Percentiles rank a stretch among this genome's conserved stretches.
phyloP scores from a whole-genome alignment of 2,113 vertebrate species.

The Microtus pennsylvanicus region DNA sequence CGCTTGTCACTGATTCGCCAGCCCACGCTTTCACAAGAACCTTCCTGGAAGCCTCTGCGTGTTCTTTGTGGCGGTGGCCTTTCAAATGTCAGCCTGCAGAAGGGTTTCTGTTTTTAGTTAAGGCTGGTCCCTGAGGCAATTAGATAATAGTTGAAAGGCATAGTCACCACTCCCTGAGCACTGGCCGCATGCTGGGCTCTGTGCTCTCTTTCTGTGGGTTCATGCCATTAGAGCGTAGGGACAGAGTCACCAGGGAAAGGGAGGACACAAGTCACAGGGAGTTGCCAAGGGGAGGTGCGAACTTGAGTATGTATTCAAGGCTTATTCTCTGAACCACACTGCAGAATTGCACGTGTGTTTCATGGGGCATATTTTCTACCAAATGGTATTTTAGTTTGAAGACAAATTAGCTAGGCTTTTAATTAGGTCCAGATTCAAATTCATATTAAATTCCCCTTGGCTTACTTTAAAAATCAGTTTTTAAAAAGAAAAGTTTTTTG shows the following conservation, averaged over 20 bases:
- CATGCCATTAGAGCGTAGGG: background rate
- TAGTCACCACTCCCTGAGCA: background rate
- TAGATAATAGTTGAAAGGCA: constrained; percentile 46
- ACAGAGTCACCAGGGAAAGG: background rate
- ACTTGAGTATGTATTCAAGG: background rate
- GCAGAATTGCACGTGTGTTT: background rate
- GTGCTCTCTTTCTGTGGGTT: background rate
- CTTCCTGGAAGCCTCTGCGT: constrained; percentile 55
- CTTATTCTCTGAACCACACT: background rate
- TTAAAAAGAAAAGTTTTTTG: background rate
- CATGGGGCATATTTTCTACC: background rate
- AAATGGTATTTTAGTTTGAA: constrained; percentile 5
- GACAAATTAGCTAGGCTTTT: background rate
- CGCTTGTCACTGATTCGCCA: constrained; percentile 71
- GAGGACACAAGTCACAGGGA: background rate
- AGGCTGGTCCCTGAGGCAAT: constrained; percentile 62
- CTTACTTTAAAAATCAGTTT: background rate
- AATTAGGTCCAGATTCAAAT: background rate
- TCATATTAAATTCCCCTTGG: background rate
- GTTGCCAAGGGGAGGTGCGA: background rate
- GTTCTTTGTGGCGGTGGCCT: constrained; percentile 64
- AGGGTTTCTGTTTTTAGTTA: constrained; percentile 72
- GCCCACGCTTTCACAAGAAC: constrained; percentile 65
- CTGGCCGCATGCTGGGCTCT: background rate
- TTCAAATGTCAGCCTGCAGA: constrained; percentile 73